Evolutionary conservation across 2,888 invertebrate genomes (phyloP).

Genomic region (Ennomos fuscantarius): DNA sequence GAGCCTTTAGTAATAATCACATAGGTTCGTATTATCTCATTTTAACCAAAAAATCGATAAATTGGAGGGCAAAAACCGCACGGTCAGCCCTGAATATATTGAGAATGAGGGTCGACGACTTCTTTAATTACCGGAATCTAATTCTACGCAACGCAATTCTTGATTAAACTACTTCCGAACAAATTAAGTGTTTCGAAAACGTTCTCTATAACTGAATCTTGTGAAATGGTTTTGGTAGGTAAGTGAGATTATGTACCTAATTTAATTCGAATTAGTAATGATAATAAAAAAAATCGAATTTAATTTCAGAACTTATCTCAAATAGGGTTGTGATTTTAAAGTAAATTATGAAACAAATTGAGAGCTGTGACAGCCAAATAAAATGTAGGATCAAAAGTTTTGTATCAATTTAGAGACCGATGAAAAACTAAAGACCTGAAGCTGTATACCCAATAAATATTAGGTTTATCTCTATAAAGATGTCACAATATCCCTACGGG

Average conservation of each 20-base stretch:
- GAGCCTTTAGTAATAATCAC: too few species aligned
- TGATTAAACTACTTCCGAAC: slow-evolving; percentile 69
- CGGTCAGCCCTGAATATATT: slow-evolving; percentile 40
- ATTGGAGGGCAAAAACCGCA: background rate
- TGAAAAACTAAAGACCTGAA: too few species aligned
- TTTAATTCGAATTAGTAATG: too few species aligned
- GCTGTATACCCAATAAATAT: too few species aligned
- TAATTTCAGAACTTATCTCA: too few species aligned
- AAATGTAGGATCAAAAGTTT: too few species aligned
- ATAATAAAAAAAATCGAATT: too few species aligned
- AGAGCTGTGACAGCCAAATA: too few species aligned
- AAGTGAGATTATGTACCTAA: slow-evolving; percentile 24
- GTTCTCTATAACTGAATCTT: slow-evolving; percentile 46
- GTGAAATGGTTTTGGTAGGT: slow-evolving; percentile 36
- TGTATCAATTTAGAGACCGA: too few species aligned
- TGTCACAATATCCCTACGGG: too few species aligned
- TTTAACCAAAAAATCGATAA: background rate
- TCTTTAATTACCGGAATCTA: slow-evolving; percentile 68
- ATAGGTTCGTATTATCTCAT: too few species aligned
- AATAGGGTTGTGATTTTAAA: slow-evolving; percentile 2
- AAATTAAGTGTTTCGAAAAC: slow-evolving; percentile 52
- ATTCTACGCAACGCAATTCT: slow-evolving; percentile 50
- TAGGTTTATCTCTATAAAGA: too few species aligned
- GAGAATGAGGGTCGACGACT: slow-evolving; percentile 50
- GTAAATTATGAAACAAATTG: background rate